phyloP scores from a whole-genome alignment of 2,888 invertebrate species.

The Oligia fasciuncula region DNA sequence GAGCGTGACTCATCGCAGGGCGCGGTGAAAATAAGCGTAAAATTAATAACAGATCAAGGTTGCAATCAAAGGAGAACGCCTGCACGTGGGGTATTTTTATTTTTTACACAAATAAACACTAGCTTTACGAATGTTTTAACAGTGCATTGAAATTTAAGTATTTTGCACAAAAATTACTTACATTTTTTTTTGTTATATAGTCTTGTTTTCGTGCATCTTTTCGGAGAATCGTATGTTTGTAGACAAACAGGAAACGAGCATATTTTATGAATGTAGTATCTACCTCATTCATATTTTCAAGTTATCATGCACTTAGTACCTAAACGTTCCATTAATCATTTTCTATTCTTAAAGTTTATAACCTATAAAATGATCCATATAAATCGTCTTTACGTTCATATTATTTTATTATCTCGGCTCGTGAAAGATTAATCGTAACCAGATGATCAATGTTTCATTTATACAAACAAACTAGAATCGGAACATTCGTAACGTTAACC shows the following conservation, averaged over 20 bases:
- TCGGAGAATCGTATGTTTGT: conserved; percentile 11
- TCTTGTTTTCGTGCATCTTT: conserved; percentile 18
- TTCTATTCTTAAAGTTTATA: conserved; percentile 40
- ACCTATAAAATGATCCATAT: conserved; percentile 7
- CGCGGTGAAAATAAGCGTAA: conserved; percentile 83
- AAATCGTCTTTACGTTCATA: conserved; percentile 34
- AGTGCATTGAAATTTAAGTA: conserved; percentile 31
- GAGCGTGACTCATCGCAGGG: conserved; percentile 72
- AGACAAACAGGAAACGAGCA: background rate
- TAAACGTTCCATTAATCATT: conserved; percentile 49
- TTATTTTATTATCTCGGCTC: conserved; percentile 61
- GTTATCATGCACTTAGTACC: conserved; percentile 17
- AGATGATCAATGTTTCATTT: conserved; percentile 62
- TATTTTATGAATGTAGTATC: conserved; percentile 16
- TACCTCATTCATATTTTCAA: conserved; percentile 42
- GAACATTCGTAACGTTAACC: conserved; percentile 51
- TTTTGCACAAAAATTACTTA: background rate
- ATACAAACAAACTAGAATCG: conserved; percentile 59
- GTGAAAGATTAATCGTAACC: conserved; percentile 59
- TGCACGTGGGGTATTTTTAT: conserved; percentile 70
- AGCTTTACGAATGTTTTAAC: conserved; percentile 56
- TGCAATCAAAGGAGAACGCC: conserved; percentile 75
- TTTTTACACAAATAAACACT: conserved; percentile 71
- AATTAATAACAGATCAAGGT: conserved; percentile 85
- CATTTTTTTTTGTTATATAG: conserved; percentile 5